Conservation (phyloP, 2,797 vertebrate species). For the Spinus pinus region DNA sequence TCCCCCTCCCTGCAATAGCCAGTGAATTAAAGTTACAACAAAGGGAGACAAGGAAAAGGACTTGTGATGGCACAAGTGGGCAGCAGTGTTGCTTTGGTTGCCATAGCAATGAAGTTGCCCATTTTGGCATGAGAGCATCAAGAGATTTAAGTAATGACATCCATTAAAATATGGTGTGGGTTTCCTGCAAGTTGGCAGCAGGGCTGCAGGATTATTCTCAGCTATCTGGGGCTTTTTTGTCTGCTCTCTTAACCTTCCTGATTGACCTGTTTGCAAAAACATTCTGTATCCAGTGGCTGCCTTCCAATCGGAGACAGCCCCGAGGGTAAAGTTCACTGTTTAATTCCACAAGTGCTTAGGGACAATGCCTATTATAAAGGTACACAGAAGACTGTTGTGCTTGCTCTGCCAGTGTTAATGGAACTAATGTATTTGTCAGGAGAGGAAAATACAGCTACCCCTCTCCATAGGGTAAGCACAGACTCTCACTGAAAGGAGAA, state of each 20-base stretch:
- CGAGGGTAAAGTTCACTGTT: not conserved
- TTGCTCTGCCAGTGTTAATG: not conserved
- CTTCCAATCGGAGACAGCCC: not conserved
- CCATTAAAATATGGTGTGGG: slow-evolving; percentile 9
- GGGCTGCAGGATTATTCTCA: not conserved
- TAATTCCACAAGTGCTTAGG: slow-evolving; percentile 31
- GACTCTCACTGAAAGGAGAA: not conserved
- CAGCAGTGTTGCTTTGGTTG: not conserved
- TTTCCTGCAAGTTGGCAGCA: slow-evolving; percentile 3
- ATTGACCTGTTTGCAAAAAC: slow-evolving; percentile 48
- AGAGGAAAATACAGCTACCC: not conserved
- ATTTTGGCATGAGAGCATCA: not conserved
- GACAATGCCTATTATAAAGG: not conserved
- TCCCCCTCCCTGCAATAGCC: not conserved
- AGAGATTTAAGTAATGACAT: not conserved
- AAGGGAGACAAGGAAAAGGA: not conserved
- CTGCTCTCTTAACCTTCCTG: slow-evolving; percentile 18
- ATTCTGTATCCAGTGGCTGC: not conserved
- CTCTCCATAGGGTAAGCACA: not conserved
- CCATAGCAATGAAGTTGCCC: not conserved
- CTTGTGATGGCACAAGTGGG: not conserved
- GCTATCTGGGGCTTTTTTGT: not conserved
- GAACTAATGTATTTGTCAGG: not conserved
- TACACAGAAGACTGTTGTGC: not conserved
- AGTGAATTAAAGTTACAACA: not conserved